These are phyloP conservation scores for Mycogona germanica DNA, from an alignment of 2,888 invertebrate genomes.

Conservation along the genomic window DNA sequence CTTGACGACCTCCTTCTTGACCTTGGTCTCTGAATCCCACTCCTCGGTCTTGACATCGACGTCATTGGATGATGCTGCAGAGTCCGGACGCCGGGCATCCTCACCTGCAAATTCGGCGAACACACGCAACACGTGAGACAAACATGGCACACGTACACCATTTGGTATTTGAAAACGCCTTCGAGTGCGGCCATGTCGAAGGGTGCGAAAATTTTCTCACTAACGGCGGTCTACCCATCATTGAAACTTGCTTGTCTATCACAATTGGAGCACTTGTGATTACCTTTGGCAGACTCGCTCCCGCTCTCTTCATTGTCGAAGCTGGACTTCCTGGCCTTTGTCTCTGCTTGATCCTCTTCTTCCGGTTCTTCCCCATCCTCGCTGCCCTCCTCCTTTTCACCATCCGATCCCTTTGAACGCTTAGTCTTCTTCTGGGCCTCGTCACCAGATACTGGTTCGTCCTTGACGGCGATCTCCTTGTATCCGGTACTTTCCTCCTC, in stretches of 20 bases:
- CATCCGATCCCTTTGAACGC: no score
- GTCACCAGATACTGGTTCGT: no score
- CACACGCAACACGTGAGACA: no score
- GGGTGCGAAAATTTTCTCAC: constrained; percentile 16
- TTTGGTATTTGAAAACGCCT: no score
- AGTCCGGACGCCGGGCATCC: constrained; percentile 15
- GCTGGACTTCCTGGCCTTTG: constrained; percentile 36
- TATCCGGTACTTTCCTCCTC: no score
- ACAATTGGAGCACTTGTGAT: constrained; percentile 4
- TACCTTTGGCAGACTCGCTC: constrained; percentile 12
- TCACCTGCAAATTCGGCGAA: no score
- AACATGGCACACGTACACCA: no score
- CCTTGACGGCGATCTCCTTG: no score
- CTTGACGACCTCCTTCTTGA: constrained; percentile 23
- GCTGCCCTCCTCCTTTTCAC: constrained; percentile 3
- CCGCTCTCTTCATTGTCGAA: constrained; percentile 31
- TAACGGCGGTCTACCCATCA: constrained; percentile 12
- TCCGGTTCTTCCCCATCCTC: constrained; percentile 8
- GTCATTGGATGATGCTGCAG: constrained; percentile 26
- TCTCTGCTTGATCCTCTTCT: constrained; percentile 33
- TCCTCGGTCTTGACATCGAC: constrained; percentile 25
- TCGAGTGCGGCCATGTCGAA: no score
- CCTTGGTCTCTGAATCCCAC: constrained; percentile 20
- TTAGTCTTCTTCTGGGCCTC: no score
- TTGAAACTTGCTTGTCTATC: background rate